Conservation (phyloP, 1,140 invertebrate genomes). For the Galendromus occidentalis region DNA sequence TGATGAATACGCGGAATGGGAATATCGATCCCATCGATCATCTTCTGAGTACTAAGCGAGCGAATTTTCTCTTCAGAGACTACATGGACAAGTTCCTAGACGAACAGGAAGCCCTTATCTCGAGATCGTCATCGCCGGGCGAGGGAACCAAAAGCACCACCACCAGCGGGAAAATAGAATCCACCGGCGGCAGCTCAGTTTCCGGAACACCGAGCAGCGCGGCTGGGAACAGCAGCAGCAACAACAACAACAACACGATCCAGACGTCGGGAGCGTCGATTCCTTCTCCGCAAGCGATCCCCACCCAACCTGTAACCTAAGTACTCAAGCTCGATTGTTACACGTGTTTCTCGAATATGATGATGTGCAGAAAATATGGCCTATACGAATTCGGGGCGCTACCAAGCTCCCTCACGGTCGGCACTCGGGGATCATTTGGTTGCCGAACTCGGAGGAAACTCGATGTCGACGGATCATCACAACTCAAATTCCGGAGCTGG, state of each 20-base stretch:
- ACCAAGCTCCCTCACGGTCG: no score
- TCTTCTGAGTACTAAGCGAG: no score
- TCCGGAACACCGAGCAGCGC: not conserved
- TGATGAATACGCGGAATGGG: no score
- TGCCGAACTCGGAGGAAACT: no score
- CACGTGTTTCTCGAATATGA: no score
- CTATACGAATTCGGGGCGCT: no score
- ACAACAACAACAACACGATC: not conserved
- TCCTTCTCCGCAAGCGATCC: not conserved
- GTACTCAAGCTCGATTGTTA: not conserved
- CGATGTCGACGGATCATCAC: no score
- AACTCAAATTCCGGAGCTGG: no score
- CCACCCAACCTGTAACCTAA: constrained; percentile 4
- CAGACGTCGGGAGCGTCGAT: not conserved
- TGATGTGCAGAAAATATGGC: no score
- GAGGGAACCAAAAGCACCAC: not conserved
- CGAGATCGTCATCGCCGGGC: not conserved
- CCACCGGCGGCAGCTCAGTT: not conserved
- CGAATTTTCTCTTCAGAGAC: constrained; percentile 42
- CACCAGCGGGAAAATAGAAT: not conserved
- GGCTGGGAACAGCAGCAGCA: not conserved
- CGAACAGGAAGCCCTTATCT: constrained; percentile 39
- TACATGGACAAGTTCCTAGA: constrained; percentile 69
- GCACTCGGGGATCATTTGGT: no score
- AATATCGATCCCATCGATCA: no score